Percentiles rank a stretch among this genome's conserved stretches.
phyloP scores from a whole-genome alignment of 2,113 vertebrate genomes.

The Sinocyclocheilus anophthalmus region DNA sequence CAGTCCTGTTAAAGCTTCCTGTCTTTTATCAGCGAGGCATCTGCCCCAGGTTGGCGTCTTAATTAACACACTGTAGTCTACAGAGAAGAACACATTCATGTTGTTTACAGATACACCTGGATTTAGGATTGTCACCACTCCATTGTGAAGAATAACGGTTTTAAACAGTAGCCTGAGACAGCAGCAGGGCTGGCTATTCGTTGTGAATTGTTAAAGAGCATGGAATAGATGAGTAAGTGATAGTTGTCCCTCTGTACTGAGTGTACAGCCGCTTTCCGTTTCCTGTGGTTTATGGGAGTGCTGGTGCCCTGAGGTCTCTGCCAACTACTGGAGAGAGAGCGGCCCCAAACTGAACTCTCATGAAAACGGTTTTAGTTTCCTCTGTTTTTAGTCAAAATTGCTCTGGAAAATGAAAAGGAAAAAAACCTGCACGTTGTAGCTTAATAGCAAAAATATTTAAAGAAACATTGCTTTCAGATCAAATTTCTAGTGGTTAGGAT shows the following conservation, averaged over 20 bases:
- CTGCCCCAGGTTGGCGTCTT: background rate
- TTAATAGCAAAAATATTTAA: background rate
- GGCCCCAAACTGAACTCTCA: background rate
- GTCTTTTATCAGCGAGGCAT: background rate
- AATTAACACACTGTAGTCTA: background rate
- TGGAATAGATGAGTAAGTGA: conserved; percentile 59
- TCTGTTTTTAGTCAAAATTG: background rate
- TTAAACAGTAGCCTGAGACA: background rate
- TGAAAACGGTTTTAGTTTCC: background rate
- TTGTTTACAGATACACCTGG: background rate
- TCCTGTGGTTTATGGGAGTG: conserved; percentile 62
- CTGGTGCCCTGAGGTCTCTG: conserved; percentile 56
- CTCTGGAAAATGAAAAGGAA: background rate
- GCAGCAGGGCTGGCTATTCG: background rate
- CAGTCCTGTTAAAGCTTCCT: background rate
- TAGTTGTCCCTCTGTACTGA: conserved; percentile 58
- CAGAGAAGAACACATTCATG: background rate
- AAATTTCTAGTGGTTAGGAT: conserved; percentile 22
- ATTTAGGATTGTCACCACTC: background rate
- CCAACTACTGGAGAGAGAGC: background rate
- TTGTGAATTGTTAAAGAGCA: conserved; percentile 43
- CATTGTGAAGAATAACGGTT: conserved; percentile 1
- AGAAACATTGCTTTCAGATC: conserved; percentile 23
- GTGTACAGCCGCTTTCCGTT: conserved; percentile 67
- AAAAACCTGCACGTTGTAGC: background rate